Evolutionary conservation across 2,797 vertebrate species (phyloP).

Genomic region (Glyptemys insculpta): DNA sequence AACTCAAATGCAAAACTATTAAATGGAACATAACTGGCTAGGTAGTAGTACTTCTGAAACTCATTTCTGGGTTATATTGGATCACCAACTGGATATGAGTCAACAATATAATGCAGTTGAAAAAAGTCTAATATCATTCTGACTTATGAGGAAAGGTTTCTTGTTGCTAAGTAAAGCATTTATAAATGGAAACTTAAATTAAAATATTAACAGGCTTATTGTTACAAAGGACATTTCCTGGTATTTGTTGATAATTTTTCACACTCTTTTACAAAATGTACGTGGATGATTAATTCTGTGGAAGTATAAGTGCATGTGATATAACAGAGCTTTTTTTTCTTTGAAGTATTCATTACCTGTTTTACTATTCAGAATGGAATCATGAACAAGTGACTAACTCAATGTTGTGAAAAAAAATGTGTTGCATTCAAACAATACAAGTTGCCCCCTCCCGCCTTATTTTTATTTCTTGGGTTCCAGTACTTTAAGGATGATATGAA

Average conservation of each 20-base stretch:
- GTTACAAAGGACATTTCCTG: background rate
- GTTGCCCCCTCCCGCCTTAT: background rate
- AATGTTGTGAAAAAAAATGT: background rate
- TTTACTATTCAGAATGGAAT: constrained; percentile 18
- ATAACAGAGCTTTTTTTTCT: background rate
- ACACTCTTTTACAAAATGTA: background rate
- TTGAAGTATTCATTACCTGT: background rate
- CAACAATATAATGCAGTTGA: background rate
- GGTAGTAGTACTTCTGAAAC: background rate
- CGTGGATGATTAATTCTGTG: background rate
- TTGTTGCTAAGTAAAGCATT: background rate
- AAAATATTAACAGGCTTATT: background rate
- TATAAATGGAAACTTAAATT: background rate
- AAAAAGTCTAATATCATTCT: background rate
- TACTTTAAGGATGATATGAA: background rate
- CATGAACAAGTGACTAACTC: background rate
- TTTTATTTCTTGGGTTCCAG: background rate
- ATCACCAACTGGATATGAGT: background rate
- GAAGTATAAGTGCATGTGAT: background rate
- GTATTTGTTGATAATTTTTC: background rate
- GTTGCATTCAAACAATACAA: background rate
- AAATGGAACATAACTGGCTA: background rate
- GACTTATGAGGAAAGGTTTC: background rate
- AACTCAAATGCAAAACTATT: background rate
- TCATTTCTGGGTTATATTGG: background rate